A percentile compares a stretch with the other conserved stretches of the same genome.
These are phyloP conservation scores for Pandemis corylana DNA, from an alignment of 2,888 invertebrate genomes.

Conservation along the genomic window DNA sequence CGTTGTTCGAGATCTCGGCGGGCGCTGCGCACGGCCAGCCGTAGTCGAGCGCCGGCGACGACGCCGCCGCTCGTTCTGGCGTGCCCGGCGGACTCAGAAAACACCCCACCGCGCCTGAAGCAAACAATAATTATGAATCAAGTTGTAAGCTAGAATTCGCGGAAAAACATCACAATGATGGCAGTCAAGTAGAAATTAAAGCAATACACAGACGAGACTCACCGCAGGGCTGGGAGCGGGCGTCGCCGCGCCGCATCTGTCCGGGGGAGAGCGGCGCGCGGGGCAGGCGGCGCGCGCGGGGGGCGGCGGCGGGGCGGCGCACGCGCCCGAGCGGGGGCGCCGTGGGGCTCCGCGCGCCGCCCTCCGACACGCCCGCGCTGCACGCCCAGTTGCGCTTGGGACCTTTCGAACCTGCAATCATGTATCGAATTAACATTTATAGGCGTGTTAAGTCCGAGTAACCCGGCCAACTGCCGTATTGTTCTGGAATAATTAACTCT, in stretches of 20 bases:
- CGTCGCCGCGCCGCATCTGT: conserved; percentile 39
- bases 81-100: conserved; percentile 45
- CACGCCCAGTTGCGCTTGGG: conserved; percentile 70
- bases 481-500: no score
- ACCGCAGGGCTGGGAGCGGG: conserved; percentile 44
- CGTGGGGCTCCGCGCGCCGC: conserved; percentile 30
- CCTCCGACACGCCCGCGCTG: conserved; percentile 44
- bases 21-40: conserved; percentile 70
- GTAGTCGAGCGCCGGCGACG: conserved; percentile 59
- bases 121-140: neutral
- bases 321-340: conserved; percentile 31
- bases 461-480: no score
- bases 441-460: no score
- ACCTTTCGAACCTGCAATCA: conserved; percentile 45
- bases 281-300: conserved; percentile 43
- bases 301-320: conserved; percentile 41
- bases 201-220: neutral
- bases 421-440: neutral
- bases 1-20: conserved; percentile 71
- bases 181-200: no score
- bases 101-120: conserved; percentile 25
- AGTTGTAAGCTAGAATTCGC: neutral
- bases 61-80: conserved; percentile 47
- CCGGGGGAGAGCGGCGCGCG: conserved; percentile 43
- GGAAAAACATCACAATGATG: neutral